A percentile compares a stretch with the other conserved stretches of the same genome.
phyloP scores from a whole-genome alignment of 2,888 invertebrate genomes.

The Coenonympha glycerion region DNA sequence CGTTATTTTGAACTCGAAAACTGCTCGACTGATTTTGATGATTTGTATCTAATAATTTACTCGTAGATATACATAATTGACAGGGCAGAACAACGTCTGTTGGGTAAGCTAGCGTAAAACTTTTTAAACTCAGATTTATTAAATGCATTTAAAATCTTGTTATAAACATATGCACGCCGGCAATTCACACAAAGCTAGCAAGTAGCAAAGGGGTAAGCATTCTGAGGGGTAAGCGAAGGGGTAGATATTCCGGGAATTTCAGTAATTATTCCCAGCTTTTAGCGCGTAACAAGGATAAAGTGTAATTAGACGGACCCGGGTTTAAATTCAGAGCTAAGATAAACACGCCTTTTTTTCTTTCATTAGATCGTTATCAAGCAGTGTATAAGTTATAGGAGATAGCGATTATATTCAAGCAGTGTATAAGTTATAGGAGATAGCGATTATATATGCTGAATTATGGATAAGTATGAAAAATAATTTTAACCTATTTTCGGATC shows the following conservation, averaged over 20 bases:
- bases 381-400: slow-evolving; percentile 14
- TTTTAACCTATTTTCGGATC: too few relatives aligned
- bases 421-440: slow-evolving; percentile 14
- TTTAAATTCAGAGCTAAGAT: slow-evolving; percentile 37
- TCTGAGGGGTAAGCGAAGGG: slow-evolving; percentile 11
- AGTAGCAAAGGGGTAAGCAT: too few relatives aligned
- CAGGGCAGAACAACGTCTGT: too few relatives aligned
- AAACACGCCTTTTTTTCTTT: slow-evolving; percentile 32
- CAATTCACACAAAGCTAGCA: too few relatives aligned
- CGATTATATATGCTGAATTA: too few relatives aligned
- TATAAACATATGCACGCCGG: slow-evolving; percentile 12
- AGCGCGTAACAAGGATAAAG: slow-evolving; percentile 34
- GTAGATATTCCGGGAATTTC: slow-evolving; percentile 15
- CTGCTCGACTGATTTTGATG: too few relatives aligned
- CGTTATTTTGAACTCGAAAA: too few relatives aligned
- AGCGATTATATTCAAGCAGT: slow-evolving; percentile 15
- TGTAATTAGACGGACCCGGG: slow-evolving; percentile 35
- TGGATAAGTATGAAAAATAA: too few relatives aligned
- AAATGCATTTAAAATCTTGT: slow-evolving; percentile 18
- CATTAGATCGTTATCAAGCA: slow-evolving; percentile 34
- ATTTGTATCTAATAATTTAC: too few relatives aligned
- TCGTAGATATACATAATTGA: too few relatives aligned
- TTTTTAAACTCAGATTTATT: slow-evolving; percentile 11
- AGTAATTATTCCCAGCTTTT: slow-evolving; percentile 36
- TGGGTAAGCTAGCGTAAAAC: too few relatives aligned